phyloP scores from a whole-genome alignment of 2,797 vertebrate genomes.

The Thripadectes ignobilis region DNA sequence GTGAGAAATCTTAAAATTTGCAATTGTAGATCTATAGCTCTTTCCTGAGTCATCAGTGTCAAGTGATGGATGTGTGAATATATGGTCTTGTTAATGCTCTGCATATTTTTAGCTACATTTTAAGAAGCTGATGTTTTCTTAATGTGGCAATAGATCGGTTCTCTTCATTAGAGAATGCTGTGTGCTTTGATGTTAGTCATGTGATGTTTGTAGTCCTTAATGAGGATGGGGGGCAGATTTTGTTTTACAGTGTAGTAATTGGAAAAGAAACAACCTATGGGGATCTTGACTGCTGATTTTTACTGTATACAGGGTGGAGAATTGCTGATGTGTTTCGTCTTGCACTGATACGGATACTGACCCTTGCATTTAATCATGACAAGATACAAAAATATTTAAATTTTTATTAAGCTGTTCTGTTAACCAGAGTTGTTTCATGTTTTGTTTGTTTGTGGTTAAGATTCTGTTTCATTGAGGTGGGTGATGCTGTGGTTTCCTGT shows the following conservation, averaged over 20 bases:
- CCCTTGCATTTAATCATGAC: not conserved
- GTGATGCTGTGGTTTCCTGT: not conserved
- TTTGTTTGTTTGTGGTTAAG: not conserved
- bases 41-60: not conserved
- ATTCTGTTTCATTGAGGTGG: not conserved
- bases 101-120: not conserved
- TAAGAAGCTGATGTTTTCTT: slow-evolving; percentile 21
- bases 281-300: not conserved
- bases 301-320: not conserved
- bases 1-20: not conserved
- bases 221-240: not conserved
- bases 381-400: not conserved
- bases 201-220: slow-evolving; percentile 9
- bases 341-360: not conserved
- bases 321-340: not conserved
- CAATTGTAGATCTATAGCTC: not conserved
- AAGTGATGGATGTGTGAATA: not conserved
- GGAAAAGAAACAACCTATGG: not conserved
- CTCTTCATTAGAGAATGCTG: not conserved
- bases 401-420: not conserved
- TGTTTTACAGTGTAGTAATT: not conserved
- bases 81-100: not conserved
- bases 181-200: slow-evolving; percentile 11
- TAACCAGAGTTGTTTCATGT: not conserved
- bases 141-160: not conserved